These are phyloP conservation scores for Acanthosepion pharaonis DNA, from an alignment of 2,888 invertebrate species.

Conservation along the genomic window DNA sequence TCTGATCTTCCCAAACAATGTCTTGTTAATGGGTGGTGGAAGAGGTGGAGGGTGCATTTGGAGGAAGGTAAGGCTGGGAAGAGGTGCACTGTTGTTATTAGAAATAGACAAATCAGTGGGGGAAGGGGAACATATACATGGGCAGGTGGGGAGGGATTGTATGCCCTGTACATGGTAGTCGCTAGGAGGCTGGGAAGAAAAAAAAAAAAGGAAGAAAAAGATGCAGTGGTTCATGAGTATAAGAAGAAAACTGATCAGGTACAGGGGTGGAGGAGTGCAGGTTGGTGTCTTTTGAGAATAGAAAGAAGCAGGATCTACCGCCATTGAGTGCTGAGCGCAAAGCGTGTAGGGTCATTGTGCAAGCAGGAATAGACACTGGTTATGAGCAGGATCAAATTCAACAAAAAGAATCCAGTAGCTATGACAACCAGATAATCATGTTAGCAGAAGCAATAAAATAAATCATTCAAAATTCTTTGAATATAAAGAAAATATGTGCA, in stretches of 20 bases:
- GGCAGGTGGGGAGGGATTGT: not conserved
- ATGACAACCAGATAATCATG: slow-evolving; percentile 33
- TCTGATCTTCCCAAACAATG: slow-evolving; percentile 23
- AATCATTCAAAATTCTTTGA: slow-evolving; percentile 21
- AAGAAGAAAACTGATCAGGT: not conserved
- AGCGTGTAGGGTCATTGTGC: slow-evolving; percentile 33
- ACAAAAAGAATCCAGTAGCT: slow-evolving; percentile 23
- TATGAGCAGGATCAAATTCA: slow-evolving; percentile 22
- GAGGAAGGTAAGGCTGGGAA: not conserved
- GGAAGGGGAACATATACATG: not conserved
- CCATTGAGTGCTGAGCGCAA: slow-evolving; percentile 33
- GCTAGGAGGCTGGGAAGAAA: not conserved
- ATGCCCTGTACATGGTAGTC: not conserved
- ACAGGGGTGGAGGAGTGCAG: not conserved
- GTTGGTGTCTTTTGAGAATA: slow-evolving; percentile 33
- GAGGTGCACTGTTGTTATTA: slow-evolving; percentile 8
- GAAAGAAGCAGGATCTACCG: slow-evolving; percentile 24
- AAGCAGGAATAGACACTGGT: slow-evolving; percentile 22
- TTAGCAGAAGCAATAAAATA: slow-evolving; percentile 22
- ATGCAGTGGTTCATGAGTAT: not conserved
- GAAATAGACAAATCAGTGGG: slow-evolving; percentile 21
- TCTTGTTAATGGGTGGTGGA: slow-evolving; percentile 14
- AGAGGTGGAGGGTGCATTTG: not conserved
- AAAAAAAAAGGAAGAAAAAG: too few relatives aligned
- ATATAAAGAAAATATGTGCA: slow-evolving; percentile 33